phyloP scores from a whole-genome alignment of 2,888 invertebrate genomes.

The Caenorhabditis becei region DNA sequence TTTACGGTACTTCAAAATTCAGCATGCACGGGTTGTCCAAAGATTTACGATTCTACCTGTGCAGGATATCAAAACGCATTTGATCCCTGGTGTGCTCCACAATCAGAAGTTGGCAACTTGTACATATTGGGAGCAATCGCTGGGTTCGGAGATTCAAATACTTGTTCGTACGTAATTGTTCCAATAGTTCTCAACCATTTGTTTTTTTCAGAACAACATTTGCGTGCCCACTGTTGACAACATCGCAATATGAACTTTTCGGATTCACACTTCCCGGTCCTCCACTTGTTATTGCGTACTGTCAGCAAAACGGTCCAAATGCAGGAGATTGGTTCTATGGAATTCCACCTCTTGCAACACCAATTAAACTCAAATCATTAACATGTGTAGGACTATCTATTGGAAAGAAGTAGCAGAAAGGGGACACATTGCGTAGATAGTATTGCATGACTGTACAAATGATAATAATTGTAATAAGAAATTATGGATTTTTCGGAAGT shows the following conservation, averaged over 20 bases:
- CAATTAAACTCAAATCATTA: constrained; percentile 14
- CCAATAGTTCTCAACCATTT: no score
- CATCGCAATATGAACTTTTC: neutral
- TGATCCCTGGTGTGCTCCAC: constrained; percentile 9
- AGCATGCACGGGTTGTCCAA: constrained; percentile 33
- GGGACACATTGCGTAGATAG: neutral
- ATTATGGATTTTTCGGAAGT: neutral
- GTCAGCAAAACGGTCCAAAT: constrained; percentile 18
- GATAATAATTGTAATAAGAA: constrained; percentile 2
- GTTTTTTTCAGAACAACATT: neutral
- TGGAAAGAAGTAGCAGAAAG: neutral
- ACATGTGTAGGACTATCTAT: neutral
- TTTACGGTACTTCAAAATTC: no score
- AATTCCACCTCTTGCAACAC: constrained; percentile 28
- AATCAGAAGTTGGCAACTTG: constrained; percentile 14
- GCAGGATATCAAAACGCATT: constrained; percentile 8
- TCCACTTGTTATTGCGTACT: constrained; percentile 23
- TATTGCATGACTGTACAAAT: neutral
- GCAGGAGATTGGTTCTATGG: constrained; percentile 36
- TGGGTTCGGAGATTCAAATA: constrained; percentile 7
- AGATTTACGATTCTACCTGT: constrained; percentile 28
- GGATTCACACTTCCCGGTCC: constrained; percentile 22
- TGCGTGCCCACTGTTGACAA: constrained; percentile 2
- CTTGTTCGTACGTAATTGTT: constrained; percentile 38
- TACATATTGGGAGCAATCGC: constrained; percentile 16